Percentiles rank a stretch among this genome's conserved stretches.
Conservation (phyloP, 2,888 invertebrate species). For the Diarsia brunnea region DNA sequence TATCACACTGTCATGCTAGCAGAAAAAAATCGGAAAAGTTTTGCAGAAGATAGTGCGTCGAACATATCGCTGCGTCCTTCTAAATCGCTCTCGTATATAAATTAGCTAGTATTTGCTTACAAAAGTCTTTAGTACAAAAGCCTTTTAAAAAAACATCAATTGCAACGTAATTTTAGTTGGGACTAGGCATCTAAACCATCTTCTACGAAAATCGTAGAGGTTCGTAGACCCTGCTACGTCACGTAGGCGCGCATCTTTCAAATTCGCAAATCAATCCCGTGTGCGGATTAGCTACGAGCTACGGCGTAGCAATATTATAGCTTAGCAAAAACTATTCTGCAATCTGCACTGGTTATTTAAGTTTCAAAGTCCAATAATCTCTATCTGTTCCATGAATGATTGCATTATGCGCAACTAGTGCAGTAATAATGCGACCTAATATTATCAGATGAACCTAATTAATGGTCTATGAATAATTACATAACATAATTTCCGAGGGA, state of each 20-base stretch:
- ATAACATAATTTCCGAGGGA: slow-evolving; percentile 7
- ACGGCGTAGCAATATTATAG: slow-evolving; percentile 40
- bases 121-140: not conserved
- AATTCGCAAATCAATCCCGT: slow-evolving; percentile 33
- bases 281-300: slow-evolving; percentile 34
- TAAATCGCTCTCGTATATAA: slow-evolving; percentile 24
- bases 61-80: slow-evolving; percentile 39
- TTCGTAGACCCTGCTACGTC: slow-evolving; percentile 43
- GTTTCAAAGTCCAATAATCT: slow-evolving; percentile 8
- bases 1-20: slow-evolving; percentile 81
- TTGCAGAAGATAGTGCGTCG: slow-evolving; percentile 26
- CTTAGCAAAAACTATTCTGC: not conserved
- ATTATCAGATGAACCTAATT: slow-evolving; percentile 28
- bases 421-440: not conserved
- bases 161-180: not conserved
- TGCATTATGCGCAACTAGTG: no score
- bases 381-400: not conserved
- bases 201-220: slow-evolving; percentile 34
- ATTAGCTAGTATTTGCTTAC: slow-evolving; percentile 2
- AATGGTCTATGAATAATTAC: not conserved
- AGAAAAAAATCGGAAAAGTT: slow-evolving; percentile 77
- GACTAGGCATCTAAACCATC: not conserved
- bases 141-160: no score
- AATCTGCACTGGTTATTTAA: not conserved
- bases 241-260: not conserved